Base-by-base conservation (phyloP, 2,888 invertebrate species). In the Sepioteuthis lessoniana region DNA sequence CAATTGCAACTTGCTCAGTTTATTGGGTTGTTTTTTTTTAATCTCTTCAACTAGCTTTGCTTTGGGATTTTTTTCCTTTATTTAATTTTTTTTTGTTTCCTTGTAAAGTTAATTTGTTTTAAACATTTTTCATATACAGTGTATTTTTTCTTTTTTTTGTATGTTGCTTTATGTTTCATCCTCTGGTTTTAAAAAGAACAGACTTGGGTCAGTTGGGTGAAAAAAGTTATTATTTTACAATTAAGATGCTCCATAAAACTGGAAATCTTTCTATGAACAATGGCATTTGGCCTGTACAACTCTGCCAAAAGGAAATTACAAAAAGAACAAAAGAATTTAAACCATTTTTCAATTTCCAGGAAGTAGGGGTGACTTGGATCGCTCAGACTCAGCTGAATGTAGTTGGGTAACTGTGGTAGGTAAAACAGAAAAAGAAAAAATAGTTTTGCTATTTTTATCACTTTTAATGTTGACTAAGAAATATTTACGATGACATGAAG, bases 31-130 rank as follows among this genome's bases (percentile, higher is more conserved):
- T 76, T 76, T 16, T 76, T 31, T 76, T 76, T 55, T 35, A 10
- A 76, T 76, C 76, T n/a, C 76, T 76, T 76, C 76, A 76, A 76
- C 76, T 76, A 76, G 76, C n/a, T 76, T 76, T 76, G 76, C 76
- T 76, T 76, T 76, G 76, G 76, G n/a, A 76, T 76, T 76, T 76
- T 76, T 76, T 7, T 25, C 25, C 19, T 19, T 16, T 19, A 19
- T 76, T 76, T 76, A n/a, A 10, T 76, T 76, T 76, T 76, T 76
- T n/a, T 76, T 76, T 76, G 13, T 8, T 76, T 76, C 76, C 76
- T 76, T 76, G 76, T 76, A 76, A 76, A 31, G 76, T 76, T 31
- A 76, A n/a, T n/a, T 76, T 76, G n/a, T 76, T 76, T 76, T 76
- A 76, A 76, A 76, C 76, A 76, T n/a, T 76, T 76, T n/a, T 76